Evolutionary conservation across 2,797 vertebrate species (phyloP).

Genomic region (Hypotaenidia philippensis): DNA sequence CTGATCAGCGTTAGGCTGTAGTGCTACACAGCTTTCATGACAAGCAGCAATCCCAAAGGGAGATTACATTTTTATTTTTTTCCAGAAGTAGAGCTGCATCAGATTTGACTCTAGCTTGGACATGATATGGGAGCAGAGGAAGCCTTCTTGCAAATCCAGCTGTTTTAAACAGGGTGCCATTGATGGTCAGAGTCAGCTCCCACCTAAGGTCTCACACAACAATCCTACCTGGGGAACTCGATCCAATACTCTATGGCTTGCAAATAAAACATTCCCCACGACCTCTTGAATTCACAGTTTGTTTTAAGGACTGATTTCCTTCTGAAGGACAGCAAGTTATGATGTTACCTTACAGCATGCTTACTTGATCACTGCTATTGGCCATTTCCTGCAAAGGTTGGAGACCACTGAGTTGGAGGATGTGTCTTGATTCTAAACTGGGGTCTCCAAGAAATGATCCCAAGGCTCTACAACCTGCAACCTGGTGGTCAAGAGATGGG

Average conservation of each 20-base stretch:
- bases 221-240: background rate
- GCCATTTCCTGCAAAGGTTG: background rate
- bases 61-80: background rate
- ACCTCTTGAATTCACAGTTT: background rate
- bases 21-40: background rate
- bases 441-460: accelerated
- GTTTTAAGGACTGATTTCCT: background rate
- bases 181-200: background rate
- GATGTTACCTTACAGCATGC: accelerated
- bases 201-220: background rate
- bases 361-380: background rate
- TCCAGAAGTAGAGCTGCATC: background rate
- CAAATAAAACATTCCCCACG: background rate
- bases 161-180: background rate
- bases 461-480: background rate
- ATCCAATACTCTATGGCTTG: background rate
- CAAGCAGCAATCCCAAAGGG: background rate
- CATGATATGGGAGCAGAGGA: background rate
- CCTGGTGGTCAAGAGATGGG: background rate
- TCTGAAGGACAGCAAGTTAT: background rate
- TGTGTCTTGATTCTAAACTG: background rate
- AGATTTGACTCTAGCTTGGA: background rate
- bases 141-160: background rate
- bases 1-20: background rate
- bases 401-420: background rate